phyloP scores from a whole-genome alignment of 2,113 vertebrate genomes.

The Spea bombifrons region DNA sequence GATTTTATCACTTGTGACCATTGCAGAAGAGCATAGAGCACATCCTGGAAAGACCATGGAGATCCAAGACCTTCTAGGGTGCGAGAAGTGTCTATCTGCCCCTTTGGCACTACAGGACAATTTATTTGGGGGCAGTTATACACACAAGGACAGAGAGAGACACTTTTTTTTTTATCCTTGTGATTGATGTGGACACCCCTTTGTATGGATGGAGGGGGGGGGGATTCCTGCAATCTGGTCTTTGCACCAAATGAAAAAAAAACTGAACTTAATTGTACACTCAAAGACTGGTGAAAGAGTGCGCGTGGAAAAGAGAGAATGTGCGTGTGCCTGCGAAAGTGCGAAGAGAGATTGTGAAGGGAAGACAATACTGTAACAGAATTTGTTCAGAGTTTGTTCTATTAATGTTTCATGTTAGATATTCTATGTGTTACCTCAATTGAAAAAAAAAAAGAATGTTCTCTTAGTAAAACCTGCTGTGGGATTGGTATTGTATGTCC shows the following conservation, averaged over 20 bases:
- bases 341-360: conserved; percentile 35
- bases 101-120: conserved; percentile 41
- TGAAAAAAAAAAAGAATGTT: conserved; percentile 99
- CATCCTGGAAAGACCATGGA: conserved; percentile 4
- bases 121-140: conserved; percentile 22
- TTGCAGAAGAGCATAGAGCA: conserved; percentile 11
- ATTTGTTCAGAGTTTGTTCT: conserved; percentile 99
- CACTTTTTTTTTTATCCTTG: background rate
- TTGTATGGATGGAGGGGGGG: background rate
- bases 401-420: conserved; percentile 99
- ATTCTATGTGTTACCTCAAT: conserved; percentile 99
- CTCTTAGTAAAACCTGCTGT: conserved; percentile 99
- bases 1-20: conserved; percentile 33
- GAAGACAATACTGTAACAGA: conserved; percentile 99
- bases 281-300: conserved; percentile 17
- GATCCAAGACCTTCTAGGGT: background rate
- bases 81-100: conserved; percentile 1
- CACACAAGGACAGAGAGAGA: conserved; percentile 23
- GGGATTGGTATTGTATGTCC: conserved; percentile 99
- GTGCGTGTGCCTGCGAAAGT: conserved; percentile 49
- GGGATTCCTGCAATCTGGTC: conserved; percentile 71
- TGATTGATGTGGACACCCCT: conserved; percentile 15
- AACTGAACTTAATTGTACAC: conserved; percentile 64
- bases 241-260: conserved; percentile 79
- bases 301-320: background rate